Conservation (phyloP, 1,140 invertebrate species). For the Drosophila jambulina region DNA sequence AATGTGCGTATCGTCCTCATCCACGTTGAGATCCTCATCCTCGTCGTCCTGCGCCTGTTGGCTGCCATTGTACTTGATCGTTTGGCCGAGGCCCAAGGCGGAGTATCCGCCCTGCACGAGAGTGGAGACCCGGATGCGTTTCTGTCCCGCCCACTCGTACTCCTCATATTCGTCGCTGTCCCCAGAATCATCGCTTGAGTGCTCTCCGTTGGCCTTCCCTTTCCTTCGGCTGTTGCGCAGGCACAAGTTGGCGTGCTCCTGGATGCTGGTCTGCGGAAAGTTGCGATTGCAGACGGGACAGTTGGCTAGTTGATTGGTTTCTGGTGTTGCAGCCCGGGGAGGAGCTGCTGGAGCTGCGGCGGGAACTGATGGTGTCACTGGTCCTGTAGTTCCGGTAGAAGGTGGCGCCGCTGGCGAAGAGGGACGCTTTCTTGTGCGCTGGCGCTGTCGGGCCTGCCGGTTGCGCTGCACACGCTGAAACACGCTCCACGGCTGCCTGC, state of each 20-base stretch:
- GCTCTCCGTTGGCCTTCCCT: constrained; percentile 70
- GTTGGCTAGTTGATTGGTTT: constrained; percentile 49
- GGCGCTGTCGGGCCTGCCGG: constrained; percentile 85
- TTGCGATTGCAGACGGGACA: constrained; percentile 92
- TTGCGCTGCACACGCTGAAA: constrained; percentile 86
- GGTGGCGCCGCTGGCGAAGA: constrained; percentile 31
- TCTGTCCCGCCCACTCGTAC: constrained; percentile 93
- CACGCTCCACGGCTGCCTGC: constrained; percentile 81
- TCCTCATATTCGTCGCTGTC: constrained; percentile 91
- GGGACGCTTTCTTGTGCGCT: constrained; percentile 72
- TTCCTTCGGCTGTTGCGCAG: constrained; percentile 84
- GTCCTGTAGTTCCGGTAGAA: constrained; percentile 64
- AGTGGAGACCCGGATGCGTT: constrained; percentile 89
- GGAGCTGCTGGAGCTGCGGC: constrained; percentile 71
- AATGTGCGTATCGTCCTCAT: constrained; percentile 90
- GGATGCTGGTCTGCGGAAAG: constrained; percentile 89
- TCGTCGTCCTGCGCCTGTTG: constrained; percentile 86
- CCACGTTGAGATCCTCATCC: constrained; percentile 92
- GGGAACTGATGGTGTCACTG: constrained; percentile 75
- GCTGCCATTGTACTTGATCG: constrained; percentile 85
- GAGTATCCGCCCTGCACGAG: constrained; percentile 90
- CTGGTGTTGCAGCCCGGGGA: constrained; percentile 8
- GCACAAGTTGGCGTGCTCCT: constrained; percentile 92
- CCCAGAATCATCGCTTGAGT: constrained; percentile 87
- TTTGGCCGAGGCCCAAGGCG: constrained; percentile 86